phyloP scores from a whole-genome alignment of 2,113 vertebrate genomes.

The Melanotaenia duboulayi region DNA sequence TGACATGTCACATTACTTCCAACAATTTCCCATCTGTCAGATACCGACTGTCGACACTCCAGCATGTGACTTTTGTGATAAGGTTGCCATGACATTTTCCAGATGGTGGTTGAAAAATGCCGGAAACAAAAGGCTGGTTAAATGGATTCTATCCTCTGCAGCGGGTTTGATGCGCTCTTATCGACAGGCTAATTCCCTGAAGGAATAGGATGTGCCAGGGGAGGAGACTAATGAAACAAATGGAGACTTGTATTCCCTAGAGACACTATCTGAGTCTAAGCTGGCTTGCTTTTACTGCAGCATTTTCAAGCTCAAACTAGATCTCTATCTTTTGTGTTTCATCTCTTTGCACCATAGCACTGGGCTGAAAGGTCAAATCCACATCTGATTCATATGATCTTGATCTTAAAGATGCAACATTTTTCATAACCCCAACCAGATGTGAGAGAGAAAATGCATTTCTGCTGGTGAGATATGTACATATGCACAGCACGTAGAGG shows the following conservation, averaged over 20 bases:
- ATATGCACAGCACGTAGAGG: constrained; percentile 16
- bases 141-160: constrained; percentile 64
- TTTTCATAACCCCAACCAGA: constrained; percentile 6
- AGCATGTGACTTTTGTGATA: constrained; percentile 62
- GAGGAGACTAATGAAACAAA: constrained; percentile 68
- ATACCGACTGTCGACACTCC: constrained; percentile 36
- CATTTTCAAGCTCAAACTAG: constrained; percentile 1
- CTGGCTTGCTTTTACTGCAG: constrained; percentile 15
- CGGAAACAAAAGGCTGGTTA: constrained; percentile 70
- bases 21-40: constrained; percentile 48
- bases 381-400: constrained; percentile 47
- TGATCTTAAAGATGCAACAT: constrained; percentile 1
- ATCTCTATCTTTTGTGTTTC: constrained; percentile 23
- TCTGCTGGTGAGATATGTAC: constrained; percentile 22
- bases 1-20: constrained; percentile 55
- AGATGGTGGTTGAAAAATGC: constrained; percentile 63
- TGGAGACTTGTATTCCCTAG: constrained; percentile 42
- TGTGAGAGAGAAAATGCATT: constrained; percentile 23
- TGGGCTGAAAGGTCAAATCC: constrained; percentile 58
- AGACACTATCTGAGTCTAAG: constrained; percentile 23
- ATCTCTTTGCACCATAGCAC: constrained; percentile 26
- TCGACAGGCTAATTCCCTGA: constrained; percentile 67
- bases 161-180: constrained; percentile 56
- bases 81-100: constrained; percentile 78
- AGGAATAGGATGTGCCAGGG: constrained; percentile 69